phyloP scores from a whole-genome alignment of 2,888 invertebrate species.

The Euplagia quadripunctaria region DNA sequence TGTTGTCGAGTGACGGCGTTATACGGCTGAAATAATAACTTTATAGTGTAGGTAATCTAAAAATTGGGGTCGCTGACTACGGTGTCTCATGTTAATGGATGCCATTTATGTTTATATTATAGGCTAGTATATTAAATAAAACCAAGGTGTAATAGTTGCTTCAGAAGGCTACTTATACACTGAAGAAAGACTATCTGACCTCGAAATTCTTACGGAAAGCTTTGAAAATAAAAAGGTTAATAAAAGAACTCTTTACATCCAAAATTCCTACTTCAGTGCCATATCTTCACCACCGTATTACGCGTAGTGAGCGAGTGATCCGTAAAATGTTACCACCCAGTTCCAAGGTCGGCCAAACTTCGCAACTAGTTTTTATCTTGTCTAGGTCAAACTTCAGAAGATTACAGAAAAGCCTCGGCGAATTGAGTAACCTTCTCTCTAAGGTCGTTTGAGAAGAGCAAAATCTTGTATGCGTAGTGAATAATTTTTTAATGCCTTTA shows the following conservation, averaged over 20 bases:
- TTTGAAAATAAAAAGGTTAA: neutral
- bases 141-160: neutral
- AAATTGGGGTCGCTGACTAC: too few relatives aligned
- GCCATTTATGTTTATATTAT: neutral
- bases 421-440: constrained; percentile 19
- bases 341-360: constrained; percentile 15
- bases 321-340: constrained; percentile 13
- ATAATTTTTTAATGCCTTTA: constrained; percentile 1
- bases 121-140: neutral
- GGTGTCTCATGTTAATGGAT: too few relatives aligned
- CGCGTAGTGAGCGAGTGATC: neutral
- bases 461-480: constrained; percentile 11
- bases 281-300: neutral
- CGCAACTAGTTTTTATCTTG: constrained; percentile 29
- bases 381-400: constrained; percentile 22
- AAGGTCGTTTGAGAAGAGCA: constrained; percentile 19
- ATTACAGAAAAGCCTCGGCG: constrained; percentile 19
- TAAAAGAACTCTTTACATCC: neutral
- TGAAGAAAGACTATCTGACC: too few relatives aligned
- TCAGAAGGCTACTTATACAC: too few relatives aligned
- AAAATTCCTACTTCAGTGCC: neutral
- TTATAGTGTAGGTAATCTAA: too few relatives aligned
- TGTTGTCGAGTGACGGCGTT: too few relatives aligned
- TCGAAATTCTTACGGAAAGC: too few relatives aligned
- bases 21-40: too few relatives aligned